These are phyloP conservation scores for Peromyscus attwateri DNA, from an alignment of 2,797 vertebrate species.

Conservation along the genomic window DNA sequence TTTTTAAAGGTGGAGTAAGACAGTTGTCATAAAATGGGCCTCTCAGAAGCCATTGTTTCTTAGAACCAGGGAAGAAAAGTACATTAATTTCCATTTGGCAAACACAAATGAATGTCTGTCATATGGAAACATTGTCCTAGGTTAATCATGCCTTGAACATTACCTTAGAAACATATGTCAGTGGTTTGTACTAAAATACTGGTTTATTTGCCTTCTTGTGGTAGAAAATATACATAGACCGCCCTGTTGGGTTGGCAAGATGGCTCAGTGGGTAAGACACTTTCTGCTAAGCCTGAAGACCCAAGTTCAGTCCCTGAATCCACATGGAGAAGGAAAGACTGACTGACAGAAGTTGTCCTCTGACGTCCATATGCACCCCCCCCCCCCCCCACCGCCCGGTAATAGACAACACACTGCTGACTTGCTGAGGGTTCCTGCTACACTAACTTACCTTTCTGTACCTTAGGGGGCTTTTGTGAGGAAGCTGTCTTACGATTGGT, in stretches of 20 bases:
- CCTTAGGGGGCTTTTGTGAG: slow-evolving; percentile 92
- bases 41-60: slow-evolving; percentile 33
- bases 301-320: not conserved
- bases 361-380: not conserved
- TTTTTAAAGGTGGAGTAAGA: slow-evolving; percentile 48
- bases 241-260: not conserved
- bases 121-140: not conserved
- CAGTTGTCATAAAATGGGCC: not conserved
- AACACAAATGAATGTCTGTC: not conserved
- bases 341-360: not conserved
- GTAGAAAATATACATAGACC: slow-evolving; percentile 1
- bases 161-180: slow-evolving; percentile 46
- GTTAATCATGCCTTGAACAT: slow-evolving; percentile 13
- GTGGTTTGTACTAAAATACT: slow-evolving; percentile 39
- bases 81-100: not conserved
- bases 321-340: not conserved
- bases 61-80: not conserved
- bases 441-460: slow-evolving; percentile 38
- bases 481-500: slow-evolving; percentile 92
- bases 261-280: not conserved
- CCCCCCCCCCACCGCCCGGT: no score
- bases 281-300: not conserved
- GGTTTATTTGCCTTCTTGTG: slow-evolving; percentile 1
- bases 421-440: not conserved
- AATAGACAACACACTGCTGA: not conserved